Base-by-base conservation (phyloP, 2,113 vertebrate species). In the Carlito syrichta region DNA sequence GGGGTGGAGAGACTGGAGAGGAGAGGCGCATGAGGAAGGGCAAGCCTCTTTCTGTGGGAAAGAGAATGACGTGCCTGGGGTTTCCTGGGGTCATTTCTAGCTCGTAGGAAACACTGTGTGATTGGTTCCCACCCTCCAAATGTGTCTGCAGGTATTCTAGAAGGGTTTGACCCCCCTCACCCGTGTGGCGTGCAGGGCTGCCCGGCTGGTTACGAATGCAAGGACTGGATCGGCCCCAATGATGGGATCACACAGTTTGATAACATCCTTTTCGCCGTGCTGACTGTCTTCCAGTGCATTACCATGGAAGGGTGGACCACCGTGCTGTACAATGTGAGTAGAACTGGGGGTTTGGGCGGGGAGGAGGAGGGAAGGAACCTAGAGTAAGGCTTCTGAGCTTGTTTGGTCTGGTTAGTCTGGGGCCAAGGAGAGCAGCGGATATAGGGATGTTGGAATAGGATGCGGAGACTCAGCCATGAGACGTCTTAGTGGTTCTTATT, bases 251-350 rank as follows among this genome's bases (percentile, higher is more conserved):
- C 99, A 0, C 99, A 99, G 98, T 99, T 99, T 0, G 99, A 99
- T 98, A 99, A 99, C 99, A 99, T 99, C 98, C 99, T 99, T 78
- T 99, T 99, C 86, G 99, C 99, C 79, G 98, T 99, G 94, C 98
- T 99, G 98, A 99, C 99, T 0, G 99, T 99, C 98, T 99, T 99
- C 99, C 99, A 99, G 98, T 99, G 99, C 98, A 99, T 99, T 98
- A 99, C 99, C 97, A 99, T 99, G 99, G 99, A 99, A 98, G 99
- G 99, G 91, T 99, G 99, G 99, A 99, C 99, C 97, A 99, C 99
- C 69, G 99, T 99, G 92, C 99, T 99, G 97, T 99, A 99, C 98
- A 99, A 99, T 35, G 99, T 99, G 97, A 99, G 99, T 99, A 50
- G 8, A 78, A 76, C 73, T 48, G 0, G 0, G 2, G 0, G 69